Base-by-base conservation (phyloP, 2,113 vertebrate genomes). In the Oceanites oceanicus region DNA sequence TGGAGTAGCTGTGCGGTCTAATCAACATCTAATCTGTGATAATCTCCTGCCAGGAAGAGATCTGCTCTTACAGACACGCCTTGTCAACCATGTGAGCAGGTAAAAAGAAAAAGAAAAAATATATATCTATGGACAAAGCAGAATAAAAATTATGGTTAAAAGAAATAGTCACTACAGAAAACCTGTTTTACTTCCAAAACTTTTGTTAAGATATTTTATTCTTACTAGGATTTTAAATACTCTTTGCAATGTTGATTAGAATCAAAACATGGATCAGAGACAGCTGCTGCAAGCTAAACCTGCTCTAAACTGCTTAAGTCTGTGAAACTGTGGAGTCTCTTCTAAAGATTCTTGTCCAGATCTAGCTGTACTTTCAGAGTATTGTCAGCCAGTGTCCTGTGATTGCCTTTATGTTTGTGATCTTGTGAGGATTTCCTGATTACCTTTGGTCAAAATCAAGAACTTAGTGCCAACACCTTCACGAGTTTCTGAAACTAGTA, bases 1-100 rank as follows among this genome's bases (percentile, higher is more conserved):
- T 34, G 99, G 99, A 17, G 99, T 99, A 34, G 99, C 99, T 13
- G 99, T 99, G 29, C 98, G 99, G 10, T 99, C 99, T 53, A 99
- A 99, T 98, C 99, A 99, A 92, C 98, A 99, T 91, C 98, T 99
- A 76, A 99, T 99, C 94, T 99, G 99, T 98, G 99, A 99, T 96
- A 99, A 99, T 94, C 98, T 99, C 25, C 98, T 99, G 50, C 99
- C 99, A 15, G 99, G 99, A 86, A 97, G 99, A 98, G 99, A 99
- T 70, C 97, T 99, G 13, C 97, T 99, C 20, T 96, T 99, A 82
- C 99, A 99, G 96, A 99, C 99, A 1, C 98, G 99, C 4, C 99
- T 99, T 77, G 98, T 99, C 89, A 99, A 99, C 97, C 99, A 99
- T 8, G 99, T 99, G 90, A 99, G 98, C 99, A 99, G 99, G 99